Evolutionary conservation across 2,888 invertebrate genomes (phyloP), one percentile per base, ranked within the genome.

Genomic region (Lochmaea crataegi): DNA sequence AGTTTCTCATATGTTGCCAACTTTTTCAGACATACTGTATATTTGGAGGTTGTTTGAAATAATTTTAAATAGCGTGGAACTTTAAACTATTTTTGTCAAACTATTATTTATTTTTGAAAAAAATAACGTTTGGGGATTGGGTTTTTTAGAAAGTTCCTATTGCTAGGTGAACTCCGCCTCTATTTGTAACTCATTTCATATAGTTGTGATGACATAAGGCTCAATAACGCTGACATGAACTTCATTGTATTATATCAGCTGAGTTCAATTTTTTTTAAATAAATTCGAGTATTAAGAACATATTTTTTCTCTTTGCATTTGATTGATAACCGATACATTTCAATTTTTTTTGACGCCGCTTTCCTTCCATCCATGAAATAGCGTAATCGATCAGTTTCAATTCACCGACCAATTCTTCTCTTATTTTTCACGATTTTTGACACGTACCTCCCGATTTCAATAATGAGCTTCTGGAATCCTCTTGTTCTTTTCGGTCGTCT

Each of bases 401-500:
- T 70, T 70, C 64, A 64, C 64, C 32, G 45, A 61, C 63, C 69
- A 45, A 70, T 64, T 64, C 41, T 42, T 42, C 14, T 64, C 56
- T 56, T 48, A 64, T 70, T 70, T 70, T 70, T 64, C 57, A 32
- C 53, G 64, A 64, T 64, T 70, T 70, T 64, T 70, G 64, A 70
- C 64, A 64, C 69, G 69, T 70, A 70, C 64, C 63, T 41, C 69
- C 56, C 69, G 69, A 70, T 70, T 70, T 70, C 57, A 70, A 70
- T 70, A 64, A 70, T 70, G 69, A 70, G 63, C 48, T 70, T 64
- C 69, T 64, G 16, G 18, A 26, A 45, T 22, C 63, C 63, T 70
- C 69, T 68, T 70, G 69, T 70, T 70, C 69, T 70, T 70, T 64
- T 57, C 64, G 69, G 64, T 64, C 69, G 69, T 70, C 69, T 70